phyloP scores from a whole-genome alignment of 2,888 invertebrate genomes.

The Macrophya alboannulata region DNA sequence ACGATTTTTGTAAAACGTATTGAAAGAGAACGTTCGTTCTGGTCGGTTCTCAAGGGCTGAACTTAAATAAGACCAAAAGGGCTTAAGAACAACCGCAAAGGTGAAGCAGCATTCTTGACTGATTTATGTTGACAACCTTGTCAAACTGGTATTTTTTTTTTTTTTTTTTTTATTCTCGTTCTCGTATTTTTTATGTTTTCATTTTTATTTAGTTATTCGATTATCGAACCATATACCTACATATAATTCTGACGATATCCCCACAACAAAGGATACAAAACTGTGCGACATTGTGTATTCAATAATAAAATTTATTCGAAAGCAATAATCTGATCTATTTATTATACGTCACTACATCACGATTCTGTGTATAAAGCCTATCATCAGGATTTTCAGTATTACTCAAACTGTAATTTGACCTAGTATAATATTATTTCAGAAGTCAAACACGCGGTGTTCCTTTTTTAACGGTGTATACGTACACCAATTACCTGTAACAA shows the following conservation, averaged over 20 bases:
- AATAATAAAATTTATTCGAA: background rate
- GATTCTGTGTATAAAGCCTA: no score
- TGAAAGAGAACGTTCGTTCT: constrained; percentile 31
- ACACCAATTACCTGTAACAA: constrained; percentile 30
- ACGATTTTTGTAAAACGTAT: background rate
- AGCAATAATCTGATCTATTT: background rate
- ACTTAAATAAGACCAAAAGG: background rate
- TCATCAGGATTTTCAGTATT: background rate
- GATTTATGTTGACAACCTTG: constrained; percentile 45
- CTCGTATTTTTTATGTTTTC: background rate
- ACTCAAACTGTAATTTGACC: constrained; percentile 16
- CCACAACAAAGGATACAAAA: background rate
- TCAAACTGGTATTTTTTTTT: constrained; percentile 28
- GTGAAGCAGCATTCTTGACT: constrained; percentile 52
- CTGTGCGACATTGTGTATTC: background rate
- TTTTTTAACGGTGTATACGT: constrained; percentile 40
- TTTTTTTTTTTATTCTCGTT: background rate
- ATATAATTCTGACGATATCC: background rate
- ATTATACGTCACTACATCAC: no score
- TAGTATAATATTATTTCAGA: constrained; percentile 3
- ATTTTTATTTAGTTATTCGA: background rate
- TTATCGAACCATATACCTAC: background rate
- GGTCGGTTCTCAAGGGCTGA: constrained; percentile 35
- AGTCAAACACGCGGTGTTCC: background rate
- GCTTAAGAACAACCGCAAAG: constrained; percentile 49